phyloP scores from a whole-genome alignment of 35 echinoderm and acorn worm genomes.

The Ophiothrix spiculata region DNA sequence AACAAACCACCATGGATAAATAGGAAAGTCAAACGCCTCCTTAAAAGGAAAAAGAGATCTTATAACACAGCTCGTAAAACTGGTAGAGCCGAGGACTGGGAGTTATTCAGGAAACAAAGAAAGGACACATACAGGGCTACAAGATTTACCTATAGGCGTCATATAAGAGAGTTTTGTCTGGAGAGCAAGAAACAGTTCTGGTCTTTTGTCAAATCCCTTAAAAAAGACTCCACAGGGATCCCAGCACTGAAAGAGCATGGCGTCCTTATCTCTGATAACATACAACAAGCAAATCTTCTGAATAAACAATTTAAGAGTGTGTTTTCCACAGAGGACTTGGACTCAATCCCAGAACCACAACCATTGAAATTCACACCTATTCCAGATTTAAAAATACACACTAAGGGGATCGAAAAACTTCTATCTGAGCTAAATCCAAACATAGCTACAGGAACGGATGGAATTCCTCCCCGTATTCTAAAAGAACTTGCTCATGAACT shows the following conservation, averaged over 20 bases:
- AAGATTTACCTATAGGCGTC: neutral
- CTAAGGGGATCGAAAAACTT: neutral
- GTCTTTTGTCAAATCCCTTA: neutral
- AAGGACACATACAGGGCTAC: constrained; percentile 7
- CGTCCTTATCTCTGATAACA: neutral
- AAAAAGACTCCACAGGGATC: neutral
- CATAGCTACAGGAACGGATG: constrained; percentile 25
- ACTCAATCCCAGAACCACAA: neutral
- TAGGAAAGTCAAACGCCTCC: neutral
- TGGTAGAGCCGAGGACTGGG: neutral
- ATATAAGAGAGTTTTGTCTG: neutral
- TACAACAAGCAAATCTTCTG: constrained; percentile 19
- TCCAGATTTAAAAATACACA: neutral
- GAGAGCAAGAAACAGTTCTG: constrained; percentile 8
- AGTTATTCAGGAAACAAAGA: neutral
- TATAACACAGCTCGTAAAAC: neutral
- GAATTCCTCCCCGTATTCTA: constrained; percentile 2
- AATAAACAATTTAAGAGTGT: constrained; percentile 24
- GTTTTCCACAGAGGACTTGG: constrained; percentile 16
- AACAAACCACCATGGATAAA: neutral
- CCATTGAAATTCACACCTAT: neutral
- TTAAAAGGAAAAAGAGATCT: neutral
- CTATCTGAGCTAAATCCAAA: neutral
- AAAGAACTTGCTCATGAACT: constrained; percentile 26
- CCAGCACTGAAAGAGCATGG: neutral